Percentiles rank a stretch among this genome's conserved stretches.
These are phyloP conservation scores for Barypeithes pellucidus DNA, from an alignment of 2,888 invertebrate genomes.

Conservation along the genomic window DNA sequence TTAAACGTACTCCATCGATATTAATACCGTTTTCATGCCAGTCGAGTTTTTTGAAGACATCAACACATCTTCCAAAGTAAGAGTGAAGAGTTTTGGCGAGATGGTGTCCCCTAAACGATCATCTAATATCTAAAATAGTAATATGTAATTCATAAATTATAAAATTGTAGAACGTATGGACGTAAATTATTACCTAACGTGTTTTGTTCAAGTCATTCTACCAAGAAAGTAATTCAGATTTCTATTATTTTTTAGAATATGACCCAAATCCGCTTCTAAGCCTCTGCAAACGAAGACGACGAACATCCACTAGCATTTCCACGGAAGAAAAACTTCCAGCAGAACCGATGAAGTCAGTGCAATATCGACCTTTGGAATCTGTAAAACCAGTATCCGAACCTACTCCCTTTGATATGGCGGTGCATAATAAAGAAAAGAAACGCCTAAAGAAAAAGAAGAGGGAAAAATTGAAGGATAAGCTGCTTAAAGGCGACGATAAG, in stretches of 20 bases:
- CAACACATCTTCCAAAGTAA: too few relatives aligned
- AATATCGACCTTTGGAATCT: slow-evolving; percentile 25
- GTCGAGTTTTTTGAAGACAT: too few relatives aligned
- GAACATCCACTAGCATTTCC: slow-evolving; percentile 77
- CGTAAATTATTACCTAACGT: too few relatives aligned
- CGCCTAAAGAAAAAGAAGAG: slow-evolving; percentile 80
- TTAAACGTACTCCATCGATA: too few relatives aligned
- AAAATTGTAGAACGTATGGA: too few relatives aligned
- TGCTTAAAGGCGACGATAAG: slow-evolving; percentile 70
- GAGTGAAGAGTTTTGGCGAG: too few relatives aligned
- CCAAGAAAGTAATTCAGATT: too few relatives aligned
- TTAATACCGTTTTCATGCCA: too few relatives aligned
- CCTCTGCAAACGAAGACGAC: slow-evolving; percentile 83
- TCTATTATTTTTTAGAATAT: slow-evolving; percentile 78
- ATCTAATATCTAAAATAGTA: too few relatives aligned
- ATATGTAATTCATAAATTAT: too few relatives aligned
- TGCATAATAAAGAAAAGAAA: slow-evolving; percentile 77
- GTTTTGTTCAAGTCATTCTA: too few relatives aligned
- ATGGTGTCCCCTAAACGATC: too few relatives aligned
- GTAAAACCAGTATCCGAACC: slow-evolving; percentile 56
- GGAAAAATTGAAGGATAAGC: slow-evolving; percentile 76
- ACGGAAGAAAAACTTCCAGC: slow-evolving; percentile 66
- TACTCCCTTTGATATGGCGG: slow-evolving; percentile 67
- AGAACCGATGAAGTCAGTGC: slow-evolving; percentile 49
- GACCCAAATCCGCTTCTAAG: slow-evolving; percentile 87